Conservation (phyloP, 2,797 vertebrate genomes). For the Rhinatrema bivittatum region DNA sequence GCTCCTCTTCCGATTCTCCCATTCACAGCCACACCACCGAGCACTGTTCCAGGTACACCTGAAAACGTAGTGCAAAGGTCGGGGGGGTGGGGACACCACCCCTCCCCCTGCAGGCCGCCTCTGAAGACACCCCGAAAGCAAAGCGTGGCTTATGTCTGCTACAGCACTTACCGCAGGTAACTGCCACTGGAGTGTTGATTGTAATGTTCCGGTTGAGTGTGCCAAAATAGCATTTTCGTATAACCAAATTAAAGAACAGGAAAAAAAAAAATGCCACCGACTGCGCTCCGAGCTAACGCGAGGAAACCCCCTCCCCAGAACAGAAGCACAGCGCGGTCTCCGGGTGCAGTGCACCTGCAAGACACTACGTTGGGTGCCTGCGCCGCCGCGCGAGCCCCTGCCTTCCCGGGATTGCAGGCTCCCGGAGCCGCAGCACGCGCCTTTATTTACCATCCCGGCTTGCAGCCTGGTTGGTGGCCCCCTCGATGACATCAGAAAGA, state of each 20-base stretch:
- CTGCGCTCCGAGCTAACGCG: conserved; percentile 1
- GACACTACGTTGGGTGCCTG: background rate
- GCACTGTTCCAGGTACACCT: no score
- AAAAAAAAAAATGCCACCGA: background rate
- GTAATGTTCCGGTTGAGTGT: conserved; percentile 82
- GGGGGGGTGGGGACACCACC: no score
- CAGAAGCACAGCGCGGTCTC: background rate
- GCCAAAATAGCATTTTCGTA: conserved; percentile 82
- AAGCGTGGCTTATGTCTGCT: background rate
- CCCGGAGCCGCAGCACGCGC: background rate
- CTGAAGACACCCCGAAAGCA: background rate
- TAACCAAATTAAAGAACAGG: background rate
- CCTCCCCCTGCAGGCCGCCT: no score
- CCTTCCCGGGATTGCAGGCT: no score
- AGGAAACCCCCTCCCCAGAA: background rate
- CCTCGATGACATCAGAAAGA: no score
- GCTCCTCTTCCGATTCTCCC: no score
- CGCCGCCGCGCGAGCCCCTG: background rate
- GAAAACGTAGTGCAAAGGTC: no score
- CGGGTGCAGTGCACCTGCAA: no score
- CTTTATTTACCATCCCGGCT: background rate
- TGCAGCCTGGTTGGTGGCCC: no score
- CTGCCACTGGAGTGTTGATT: conserved; percentile 66
- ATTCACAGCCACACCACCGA: no score
- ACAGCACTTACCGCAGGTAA: conserved; percentile 75